Conservation (phyloP, 2,797 vertebrate genomes). For the Serranus cabrilla region DNA sequence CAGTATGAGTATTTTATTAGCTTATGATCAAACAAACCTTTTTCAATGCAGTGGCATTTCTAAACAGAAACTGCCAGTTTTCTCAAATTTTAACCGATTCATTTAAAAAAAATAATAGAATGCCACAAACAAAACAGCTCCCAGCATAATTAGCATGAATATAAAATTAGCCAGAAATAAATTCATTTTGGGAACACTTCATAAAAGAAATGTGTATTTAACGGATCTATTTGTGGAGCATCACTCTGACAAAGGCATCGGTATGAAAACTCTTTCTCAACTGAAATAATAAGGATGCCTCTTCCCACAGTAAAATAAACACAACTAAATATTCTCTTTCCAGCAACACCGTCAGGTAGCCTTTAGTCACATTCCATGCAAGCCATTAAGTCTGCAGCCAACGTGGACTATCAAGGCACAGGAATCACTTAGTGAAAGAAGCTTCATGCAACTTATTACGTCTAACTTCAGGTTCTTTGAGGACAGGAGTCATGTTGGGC, state of each 20-base stretch:
- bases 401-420: conserved; percentile 42
- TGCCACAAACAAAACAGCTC: conserved; percentile 10
- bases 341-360: not conserved
- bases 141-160: not conserved
- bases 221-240: not conserved
- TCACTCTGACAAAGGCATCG: not conserved
- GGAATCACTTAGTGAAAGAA: not conserved
- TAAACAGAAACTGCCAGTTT: conserved; percentile 17
- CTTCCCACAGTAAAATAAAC: conserved; percentile 10
- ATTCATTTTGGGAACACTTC: conserved; percentile 14
- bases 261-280: not conserved
- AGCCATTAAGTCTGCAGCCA: not conserved
- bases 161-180: not conserved
- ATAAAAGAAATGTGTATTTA: conserved; percentile 13
- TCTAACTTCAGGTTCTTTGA: not conserved
- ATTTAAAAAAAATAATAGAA: conserved; percentile 6
- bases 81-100: conserved; percentile 14
- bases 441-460: not conserved
- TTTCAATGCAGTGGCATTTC: conserved; percentile 15
- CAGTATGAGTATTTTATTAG: conserved; percentile 49
- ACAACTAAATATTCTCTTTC: conserved; percentile 15
- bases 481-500: not conserved
- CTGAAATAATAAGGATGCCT: conserved; percentile 17
- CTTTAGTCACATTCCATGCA: not conserved
- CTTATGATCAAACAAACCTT: conserved; percentile 32